These are phyloP conservation scores for Acanthis flammea DNA, from an alignment of 2,797 vertebrate genomes.

Conservation along the genomic window DNA sequence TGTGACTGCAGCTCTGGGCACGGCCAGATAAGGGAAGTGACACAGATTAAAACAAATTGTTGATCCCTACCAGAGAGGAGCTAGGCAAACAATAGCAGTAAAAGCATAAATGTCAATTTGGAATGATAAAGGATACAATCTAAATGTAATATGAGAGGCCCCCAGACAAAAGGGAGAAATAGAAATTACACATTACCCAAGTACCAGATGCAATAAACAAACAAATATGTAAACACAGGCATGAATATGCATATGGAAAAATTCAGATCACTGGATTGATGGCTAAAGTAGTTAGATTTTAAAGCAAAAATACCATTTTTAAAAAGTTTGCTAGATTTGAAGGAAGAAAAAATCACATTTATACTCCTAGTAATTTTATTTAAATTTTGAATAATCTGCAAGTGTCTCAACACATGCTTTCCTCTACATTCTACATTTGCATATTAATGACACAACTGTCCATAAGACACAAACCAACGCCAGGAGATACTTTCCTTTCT, in stretches of 20 bases:
- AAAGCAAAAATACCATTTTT: slow-evolving; percentile 56
- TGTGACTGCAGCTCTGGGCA: slow-evolving; percentile 75
- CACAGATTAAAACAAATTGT: slow-evolving; percentile 86
- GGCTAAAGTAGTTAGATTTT: slow-evolving; percentile 68
- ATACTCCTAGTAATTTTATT: slow-evolving; percentile 34
- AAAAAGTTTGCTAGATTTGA: neutral
- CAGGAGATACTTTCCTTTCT: slow-evolving; percentile 23
- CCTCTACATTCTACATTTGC: slow-evolving; percentile 5
- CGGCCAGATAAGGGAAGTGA: slow-evolving; percentile 80
- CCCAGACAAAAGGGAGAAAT: slow-evolving; percentile 83
- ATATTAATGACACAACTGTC: slow-evolving; percentile 31
- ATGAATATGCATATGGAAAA: slow-evolving; percentile 67
- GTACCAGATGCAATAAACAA: slow-evolving; percentile 68
- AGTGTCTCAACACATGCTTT: neutral
- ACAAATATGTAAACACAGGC: neutral
- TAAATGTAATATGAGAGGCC: slow-evolving; percentile 87
- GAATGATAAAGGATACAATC: slow-evolving; percentile 88
- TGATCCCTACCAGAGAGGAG: slow-evolving; percentile 77
- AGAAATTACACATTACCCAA: slow-evolving; percentile 79
- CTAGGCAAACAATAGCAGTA: slow-evolving; percentile 84
- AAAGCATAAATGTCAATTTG: slow-evolving; percentile 91
- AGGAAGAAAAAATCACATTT: neutral
- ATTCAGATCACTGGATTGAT: slow-evolving; percentile 60
- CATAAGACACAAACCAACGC: neutral
- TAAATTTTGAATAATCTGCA: neutral